phyloP scores from a whole-genome alignment of 2,888 invertebrate genomes.

The Tribolium freemani region DNA sequence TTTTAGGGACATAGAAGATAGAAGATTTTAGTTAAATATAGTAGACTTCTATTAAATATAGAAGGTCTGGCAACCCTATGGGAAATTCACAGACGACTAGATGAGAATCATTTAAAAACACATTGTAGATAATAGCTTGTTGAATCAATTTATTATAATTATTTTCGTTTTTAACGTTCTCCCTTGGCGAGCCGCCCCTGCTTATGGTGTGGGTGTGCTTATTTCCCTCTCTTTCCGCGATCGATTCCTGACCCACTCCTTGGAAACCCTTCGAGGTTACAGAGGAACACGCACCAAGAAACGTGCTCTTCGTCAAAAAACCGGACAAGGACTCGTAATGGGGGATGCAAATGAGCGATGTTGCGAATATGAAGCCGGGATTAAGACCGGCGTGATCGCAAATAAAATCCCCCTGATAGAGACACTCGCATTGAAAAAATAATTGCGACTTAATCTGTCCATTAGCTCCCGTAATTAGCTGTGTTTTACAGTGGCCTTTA shows the following conservation, averaged over 20 bases:
- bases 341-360: conserved; percentile 2
- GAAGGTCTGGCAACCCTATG: too few species aligned
- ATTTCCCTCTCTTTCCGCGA: conserved; percentile 21
- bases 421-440: conserved; percentile 3
- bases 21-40: too few species aligned
- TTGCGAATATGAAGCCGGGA: conserved; percentile 23
- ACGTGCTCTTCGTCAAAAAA: conserved; percentile 28
- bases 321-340: conserved; percentile 1
- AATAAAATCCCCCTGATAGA: not conserved
- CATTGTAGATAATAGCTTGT: too few species aligned
- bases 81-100: too few species aligned
- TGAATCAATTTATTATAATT: too few species aligned
- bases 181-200: too few species aligned
- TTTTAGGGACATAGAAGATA: too few species aligned
- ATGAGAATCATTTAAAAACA: too few species aligned
- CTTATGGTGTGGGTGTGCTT: conserved; percentile 12
- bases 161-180: too few species aligned
- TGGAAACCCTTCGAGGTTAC: conserved; percentile 27
- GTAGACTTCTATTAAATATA: too few species aligned
- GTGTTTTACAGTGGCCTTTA: conserved; percentile 27
- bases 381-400: conserved; percentile 3
- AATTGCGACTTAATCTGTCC: conserved; percentile 19
- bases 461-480: conserved; percentile 23
- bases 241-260: conserved; percentile 22
- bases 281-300: conserved; percentile 24